These are phyloP conservation scores for Drosophila barbarae DNA, from an alignment of 2,888 invertebrate species.

Conservation along the genomic window DNA sequence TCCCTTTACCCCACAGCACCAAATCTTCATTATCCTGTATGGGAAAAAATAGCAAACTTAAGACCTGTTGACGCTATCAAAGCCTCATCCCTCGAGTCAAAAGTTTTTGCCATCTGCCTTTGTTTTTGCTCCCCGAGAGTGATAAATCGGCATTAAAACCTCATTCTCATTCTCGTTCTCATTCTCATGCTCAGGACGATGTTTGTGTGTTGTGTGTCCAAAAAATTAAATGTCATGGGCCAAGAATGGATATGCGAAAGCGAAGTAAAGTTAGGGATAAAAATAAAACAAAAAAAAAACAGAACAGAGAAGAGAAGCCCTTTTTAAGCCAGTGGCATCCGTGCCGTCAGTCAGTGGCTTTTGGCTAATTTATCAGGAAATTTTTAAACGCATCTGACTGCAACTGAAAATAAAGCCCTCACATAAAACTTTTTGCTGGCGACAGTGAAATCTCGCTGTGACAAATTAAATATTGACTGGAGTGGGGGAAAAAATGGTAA, in stretches of 20 bases:
- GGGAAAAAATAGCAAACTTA: background rate
- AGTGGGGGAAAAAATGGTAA: background rate
- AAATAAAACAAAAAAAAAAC: background rate
- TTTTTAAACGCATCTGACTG: slow-evolving; percentile 35
- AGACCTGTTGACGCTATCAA: slow-evolving; percentile 34
- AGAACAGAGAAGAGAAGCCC: background rate
- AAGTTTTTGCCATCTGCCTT: slow-evolving; percentile 36
- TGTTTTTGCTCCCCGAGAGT: slow-evolving; percentile 39
- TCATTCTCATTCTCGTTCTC: slow-evolving; percentile 27
- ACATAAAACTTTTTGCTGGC: slow-evolving; percentile 20
- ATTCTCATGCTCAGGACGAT: slow-evolving; percentile 36
- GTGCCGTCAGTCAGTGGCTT: slow-evolving; percentile 9
- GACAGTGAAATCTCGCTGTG: slow-evolving; percentile 45
- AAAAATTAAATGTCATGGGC: slow-evolving; percentile 68
- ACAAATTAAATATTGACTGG: slow-evolving; percentile 61
- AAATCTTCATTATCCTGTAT: background rate
- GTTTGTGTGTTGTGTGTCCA: slow-evolving; percentile 26
- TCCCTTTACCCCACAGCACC: no score
- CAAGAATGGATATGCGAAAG: slow-evolving; percentile 18
- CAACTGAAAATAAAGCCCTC: slow-evolving; percentile 19
- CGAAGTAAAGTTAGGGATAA: slow-evolving; percentile 1
- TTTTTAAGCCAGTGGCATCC: slow-evolving; percentile 14
- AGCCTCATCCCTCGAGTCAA: slow-evolving; percentile 28
- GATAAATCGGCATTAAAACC: slow-evolving; percentile 69
- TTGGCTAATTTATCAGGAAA: slow-evolving; percentile 44